A percentile compares a stretch with the other conserved stretches of the same genome.
Evolutionary conservation across 2,113 vertebrate genomes (phyloP).

Genomic region (Salvelinus sp.): DNA sequence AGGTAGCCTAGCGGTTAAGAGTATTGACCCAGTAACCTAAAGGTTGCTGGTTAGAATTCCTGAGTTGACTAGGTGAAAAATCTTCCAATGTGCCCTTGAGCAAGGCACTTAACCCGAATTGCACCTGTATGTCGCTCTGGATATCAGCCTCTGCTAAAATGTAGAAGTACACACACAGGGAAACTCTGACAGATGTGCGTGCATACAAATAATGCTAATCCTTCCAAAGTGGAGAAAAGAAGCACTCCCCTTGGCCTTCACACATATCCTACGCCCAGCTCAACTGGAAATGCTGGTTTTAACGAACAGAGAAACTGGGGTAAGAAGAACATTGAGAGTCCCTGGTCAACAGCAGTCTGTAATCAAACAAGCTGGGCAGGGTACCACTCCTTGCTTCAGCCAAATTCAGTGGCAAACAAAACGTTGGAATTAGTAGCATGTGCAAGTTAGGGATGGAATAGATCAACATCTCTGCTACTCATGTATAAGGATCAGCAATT

Average conservation of each 20-base stretch:
- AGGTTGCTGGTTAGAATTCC: too few species aligned
- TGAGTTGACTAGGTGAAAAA: too few species aligned
- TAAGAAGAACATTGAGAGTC: background rate
- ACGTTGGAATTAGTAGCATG: background rate
- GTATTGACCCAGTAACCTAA: too few species aligned
- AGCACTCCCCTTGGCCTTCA: constrained; percentile 3
- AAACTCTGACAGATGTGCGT: background rate
- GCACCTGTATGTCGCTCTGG: too few species aligned
- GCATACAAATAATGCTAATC: background rate
- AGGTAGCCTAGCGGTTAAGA: too few species aligned
- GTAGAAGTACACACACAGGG: background rate
- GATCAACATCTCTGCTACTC: background rate
- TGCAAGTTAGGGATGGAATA: background rate
- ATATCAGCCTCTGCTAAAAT: background rate
- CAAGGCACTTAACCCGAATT: too few species aligned
- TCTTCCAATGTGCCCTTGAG: too few species aligned
- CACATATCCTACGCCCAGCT: constrained; percentile 24
- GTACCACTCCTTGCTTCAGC: constrained; percentile 6
- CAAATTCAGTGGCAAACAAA: background rate
- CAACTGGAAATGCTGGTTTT: constrained; percentile 53
- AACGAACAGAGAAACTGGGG: background rate
- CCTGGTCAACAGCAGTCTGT: background rate
- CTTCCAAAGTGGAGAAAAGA: constrained; percentile 1
- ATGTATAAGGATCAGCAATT: background rate
- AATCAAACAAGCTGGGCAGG: constrained; percentile 1